Evolutionary conservation across 1,140 invertebrate genomes (phyloP).

Genomic region (Carposina sasakii): DNA sequence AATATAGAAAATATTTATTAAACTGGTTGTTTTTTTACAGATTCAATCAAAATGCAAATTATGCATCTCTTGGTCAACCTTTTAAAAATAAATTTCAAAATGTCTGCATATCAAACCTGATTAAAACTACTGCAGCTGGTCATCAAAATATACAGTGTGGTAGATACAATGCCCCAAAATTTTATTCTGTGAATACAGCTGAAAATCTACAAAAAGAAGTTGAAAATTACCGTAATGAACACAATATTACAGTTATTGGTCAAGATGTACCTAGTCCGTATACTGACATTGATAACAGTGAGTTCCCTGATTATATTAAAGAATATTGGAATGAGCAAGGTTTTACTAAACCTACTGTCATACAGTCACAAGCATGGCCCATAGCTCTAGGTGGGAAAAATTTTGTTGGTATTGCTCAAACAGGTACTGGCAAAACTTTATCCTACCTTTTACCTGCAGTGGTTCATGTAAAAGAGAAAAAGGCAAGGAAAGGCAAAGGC

Average conservation of each 20-base stretch:
- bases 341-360: constrained; percentile 88
- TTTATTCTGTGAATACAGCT: constrained; percentile 45
- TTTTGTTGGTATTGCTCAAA: constrained; percentile 95
- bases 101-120: no score
- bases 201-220: constrained; percentile 35
- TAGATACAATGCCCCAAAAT: no score
- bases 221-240: constrained; percentile 47
- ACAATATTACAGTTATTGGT: constrained; percentile 58
- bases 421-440: constrained; percentile 92
- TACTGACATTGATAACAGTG: constrained; percentile 77
- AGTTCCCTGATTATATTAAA: constrained; percentile 86
- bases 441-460: constrained; percentile 87
- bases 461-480: constrained; percentile 93
- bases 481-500: constrained; percentile 84
- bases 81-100: no score
- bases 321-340: constrained; percentile 80
- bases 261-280: constrained; percentile 53
- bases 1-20: no score
- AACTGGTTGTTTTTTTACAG: constrained; percentile 19
- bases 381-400: constrained; percentile 92
- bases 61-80: no score
- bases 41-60: no score
- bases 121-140: no score
- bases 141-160: no score
- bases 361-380: constrained; percentile 92